These are phyloP conservation scores for Lomographa bimaculata DNA, from an alignment of 2,888 invertebrate genomes.

Conservation along the genomic window DNA sequence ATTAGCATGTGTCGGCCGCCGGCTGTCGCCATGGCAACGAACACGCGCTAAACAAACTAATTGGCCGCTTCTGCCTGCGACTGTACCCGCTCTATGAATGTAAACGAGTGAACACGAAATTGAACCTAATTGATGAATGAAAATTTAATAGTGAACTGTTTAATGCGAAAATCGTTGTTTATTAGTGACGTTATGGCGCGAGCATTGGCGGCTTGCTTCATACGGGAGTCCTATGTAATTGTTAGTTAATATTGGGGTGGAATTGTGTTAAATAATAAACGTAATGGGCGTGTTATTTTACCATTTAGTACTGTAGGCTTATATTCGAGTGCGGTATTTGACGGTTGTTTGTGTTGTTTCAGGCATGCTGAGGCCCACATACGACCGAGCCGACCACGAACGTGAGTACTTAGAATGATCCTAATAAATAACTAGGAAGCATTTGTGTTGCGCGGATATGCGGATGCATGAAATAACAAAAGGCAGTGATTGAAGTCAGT, in stretches of 20 bases:
- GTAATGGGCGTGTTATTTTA: too few species aligned
- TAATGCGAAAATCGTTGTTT: slow-evolving; percentile 29
- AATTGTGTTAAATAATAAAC: too few species aligned
- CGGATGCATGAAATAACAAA: too few species aligned
- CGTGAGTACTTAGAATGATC: slow-evolving; percentile 59
- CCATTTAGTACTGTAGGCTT: too few species aligned
- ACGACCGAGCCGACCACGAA: slow-evolving; percentile 80
- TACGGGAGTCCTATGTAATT: too few species aligned
- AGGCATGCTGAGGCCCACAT: slow-evolving; percentile 82
- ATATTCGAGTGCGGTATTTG: too few species aligned
- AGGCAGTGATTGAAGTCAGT: too few species aligned
- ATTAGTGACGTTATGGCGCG: slow-evolving; percentile 35
- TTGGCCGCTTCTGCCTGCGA: slow-evolving; percentile 60
- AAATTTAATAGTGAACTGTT: slow-evolving; percentile 39
- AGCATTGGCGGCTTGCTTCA: slow-evolving; percentile 33
- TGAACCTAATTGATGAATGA: slow-evolving; percentile 46
- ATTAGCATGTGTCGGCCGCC: slow-evolving; percentile 60
- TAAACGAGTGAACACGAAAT: slow-evolving; percentile 38
- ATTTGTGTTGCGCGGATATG: too few species aligned
- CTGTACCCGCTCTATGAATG: slow-evolving; percentile 49
- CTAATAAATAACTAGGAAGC: too few species aligned
- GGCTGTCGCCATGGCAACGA: slow-evolving; percentile 61
- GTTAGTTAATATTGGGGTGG: too few species aligned
- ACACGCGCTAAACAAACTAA: slow-evolving; percentile 71
- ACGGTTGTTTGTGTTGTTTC: slow-evolving; percentile 37